These are phyloP conservation scores for Mycalesis mineus DNA, from an alignment of 2,888 invertebrate genomes.

Conservation along the genomic window DNA sequence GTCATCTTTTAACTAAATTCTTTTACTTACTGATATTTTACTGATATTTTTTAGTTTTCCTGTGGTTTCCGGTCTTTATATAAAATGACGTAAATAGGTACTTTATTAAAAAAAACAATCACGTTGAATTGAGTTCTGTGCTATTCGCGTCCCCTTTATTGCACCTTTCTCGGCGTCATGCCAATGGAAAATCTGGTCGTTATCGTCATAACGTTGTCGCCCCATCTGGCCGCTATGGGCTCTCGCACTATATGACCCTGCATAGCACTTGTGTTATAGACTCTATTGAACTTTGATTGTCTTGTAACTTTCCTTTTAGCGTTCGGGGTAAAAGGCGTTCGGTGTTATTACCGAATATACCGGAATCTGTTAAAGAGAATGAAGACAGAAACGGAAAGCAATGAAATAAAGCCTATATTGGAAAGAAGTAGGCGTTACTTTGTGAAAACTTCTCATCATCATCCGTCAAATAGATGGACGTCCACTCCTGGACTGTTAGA, in stretches of 20 bases:
- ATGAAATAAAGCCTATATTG: too few species aligned
- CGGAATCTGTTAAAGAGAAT: too few species aligned
- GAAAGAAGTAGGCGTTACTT: too few species aligned
- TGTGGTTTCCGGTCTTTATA: too few species aligned
- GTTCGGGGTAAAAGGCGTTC: neutral
- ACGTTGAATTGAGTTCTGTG: neutral
- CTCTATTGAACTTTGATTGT: constrained; percentile 21
- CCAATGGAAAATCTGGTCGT: constrained; percentile 27
- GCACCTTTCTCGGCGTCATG: constrained; percentile 28
- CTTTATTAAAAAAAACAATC: too few species aligned
- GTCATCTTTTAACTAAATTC: too few species aligned
- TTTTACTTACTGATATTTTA: too few species aligned
- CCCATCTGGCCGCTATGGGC: constrained; percentile 28
- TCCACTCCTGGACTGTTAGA: too few species aligned
- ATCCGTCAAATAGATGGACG: too few species aligned
- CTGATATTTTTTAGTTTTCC: too few species aligned
- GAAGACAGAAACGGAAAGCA: neutral
- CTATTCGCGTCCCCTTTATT: constrained; percentile 21
- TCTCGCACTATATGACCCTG: constrained; percentile 12
- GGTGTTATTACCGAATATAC: neutral
- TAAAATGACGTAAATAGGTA: too few species aligned
- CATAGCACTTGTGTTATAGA: constrained; percentile 14
- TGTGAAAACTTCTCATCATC: too few species aligned
- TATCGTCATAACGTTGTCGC: constrained; percentile 27
- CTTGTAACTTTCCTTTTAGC: neutral